These are phyloP conservation scores for Hippocampus mohnikei DNA, from an alignment of 2,113 vertebrate species.

Conservation along the genomic window DNA sequence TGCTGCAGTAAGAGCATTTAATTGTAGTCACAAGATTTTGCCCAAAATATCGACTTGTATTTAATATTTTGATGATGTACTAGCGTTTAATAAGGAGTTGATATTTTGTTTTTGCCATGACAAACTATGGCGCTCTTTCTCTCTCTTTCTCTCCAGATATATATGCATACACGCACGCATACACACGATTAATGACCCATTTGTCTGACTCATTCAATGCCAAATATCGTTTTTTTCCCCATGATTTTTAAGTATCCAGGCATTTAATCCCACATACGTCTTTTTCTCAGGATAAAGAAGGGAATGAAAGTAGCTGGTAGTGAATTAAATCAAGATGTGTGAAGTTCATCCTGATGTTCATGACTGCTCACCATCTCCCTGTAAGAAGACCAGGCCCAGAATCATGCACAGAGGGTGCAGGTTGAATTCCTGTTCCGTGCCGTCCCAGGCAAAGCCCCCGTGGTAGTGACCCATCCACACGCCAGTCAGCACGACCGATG, in stretches of 20 bases:
- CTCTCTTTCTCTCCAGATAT: no score
- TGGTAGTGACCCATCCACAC: conserved; percentile 87
- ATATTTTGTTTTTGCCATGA: no score
- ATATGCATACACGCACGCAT: no score
- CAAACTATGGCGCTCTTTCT: no score
- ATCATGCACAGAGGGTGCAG: conserved; percentile 93
- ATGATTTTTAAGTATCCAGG: no score
- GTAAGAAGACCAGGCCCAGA: conserved; percentile 87
- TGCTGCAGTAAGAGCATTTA: not conserved
- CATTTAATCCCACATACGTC: no score
- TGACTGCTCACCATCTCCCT: conserved; percentile 85
- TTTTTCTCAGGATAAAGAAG: no score
- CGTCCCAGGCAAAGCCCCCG: conserved; percentile 86
- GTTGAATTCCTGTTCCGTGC: conserved; percentile 79
- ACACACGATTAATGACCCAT: no score
- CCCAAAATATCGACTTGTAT: not conserved
- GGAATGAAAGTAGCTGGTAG: no score
- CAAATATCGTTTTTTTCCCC: no score
- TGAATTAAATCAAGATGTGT: not conserved
- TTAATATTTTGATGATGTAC: not conserved
- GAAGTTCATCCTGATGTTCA: not conserved
- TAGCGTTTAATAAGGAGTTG: no score
- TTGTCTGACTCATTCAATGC: no score
- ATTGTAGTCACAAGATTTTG: not conserved
- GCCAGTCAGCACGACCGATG: conserved; percentile 74